Evolutionary conservation across 2,888 invertebrate species (phyloP).

Genomic region (Orthonychiurus folsomi): DNA sequence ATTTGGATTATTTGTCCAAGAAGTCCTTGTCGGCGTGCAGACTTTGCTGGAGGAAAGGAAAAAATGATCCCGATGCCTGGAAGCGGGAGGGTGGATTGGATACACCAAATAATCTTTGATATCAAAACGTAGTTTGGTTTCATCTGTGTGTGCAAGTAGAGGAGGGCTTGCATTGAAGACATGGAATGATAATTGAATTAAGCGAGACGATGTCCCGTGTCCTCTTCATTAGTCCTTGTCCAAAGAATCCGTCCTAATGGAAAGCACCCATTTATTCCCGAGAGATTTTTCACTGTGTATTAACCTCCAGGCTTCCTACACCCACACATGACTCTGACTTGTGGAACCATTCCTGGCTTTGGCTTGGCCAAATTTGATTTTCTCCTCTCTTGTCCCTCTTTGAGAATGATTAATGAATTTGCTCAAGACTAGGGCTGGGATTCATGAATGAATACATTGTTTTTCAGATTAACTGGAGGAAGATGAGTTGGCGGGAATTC

Average conservation of each 20-base stretch:
- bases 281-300: background rate
- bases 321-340: background rate
- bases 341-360: background rate
- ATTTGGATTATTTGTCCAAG: background rate
- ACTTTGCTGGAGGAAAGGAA: background rate
- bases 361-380: background rate
- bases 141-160: too few relatives aligned
- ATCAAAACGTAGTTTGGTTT: constrained; percentile 1
- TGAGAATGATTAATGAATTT: constrained; percentile 1
- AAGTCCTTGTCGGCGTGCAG: background rate
- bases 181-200: background rate
- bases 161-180: background rate
- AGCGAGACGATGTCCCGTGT: background rate
- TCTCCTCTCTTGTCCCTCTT: background rate
- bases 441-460: background rate
- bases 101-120: background rate
- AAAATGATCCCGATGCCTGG: background rate
- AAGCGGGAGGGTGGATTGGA: background rate
- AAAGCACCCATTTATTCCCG: background rate
- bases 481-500: background rate
- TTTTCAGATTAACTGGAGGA: background rate
- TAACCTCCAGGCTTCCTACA: too few relatives aligned
- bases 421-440: too few relatives aligned
- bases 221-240: constrained; percentile 1
- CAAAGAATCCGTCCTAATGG: background rate